These are phyloP conservation scores for Gymnocypris eckloni DNA, from an alignment of 2,797 vertebrate species.

Conservation along the genomic window DNA sequence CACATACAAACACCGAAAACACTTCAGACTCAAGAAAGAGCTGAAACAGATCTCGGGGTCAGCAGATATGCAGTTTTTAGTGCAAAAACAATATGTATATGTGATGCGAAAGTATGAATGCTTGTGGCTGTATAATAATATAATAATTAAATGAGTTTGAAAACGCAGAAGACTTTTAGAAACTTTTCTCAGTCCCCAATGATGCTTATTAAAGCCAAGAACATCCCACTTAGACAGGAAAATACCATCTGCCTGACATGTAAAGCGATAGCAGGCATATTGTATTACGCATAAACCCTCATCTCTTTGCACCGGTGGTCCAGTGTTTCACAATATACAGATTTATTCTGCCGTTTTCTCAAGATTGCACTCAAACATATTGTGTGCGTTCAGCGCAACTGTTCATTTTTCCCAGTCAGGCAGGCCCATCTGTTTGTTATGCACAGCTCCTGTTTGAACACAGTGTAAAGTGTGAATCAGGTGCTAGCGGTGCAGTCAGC, in stretches of 20 bases:
- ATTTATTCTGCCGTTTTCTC: conserved; percentile 16
- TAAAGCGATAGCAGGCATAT: neutral
- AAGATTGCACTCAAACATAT: conserved; percentile 18
- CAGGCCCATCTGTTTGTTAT: conserved; percentile 30
- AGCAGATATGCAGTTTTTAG: conserved; percentile 42
- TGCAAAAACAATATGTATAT: neutral
- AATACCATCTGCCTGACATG: neutral
- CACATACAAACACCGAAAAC: conserved; percentile 40
- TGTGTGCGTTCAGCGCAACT: neutral
- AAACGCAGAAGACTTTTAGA: neutral
- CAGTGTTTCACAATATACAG: conserved; percentile 23
- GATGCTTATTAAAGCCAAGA: neutral
- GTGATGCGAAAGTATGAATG: neutral
- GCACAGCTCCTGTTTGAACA: neutral
- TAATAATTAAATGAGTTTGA: neutral
- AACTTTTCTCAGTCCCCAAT: neutral
- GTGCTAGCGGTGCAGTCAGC: conserved; percentile 27
- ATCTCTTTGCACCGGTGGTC: conserved; percentile 34
- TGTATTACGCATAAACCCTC: neutral
- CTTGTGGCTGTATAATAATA: neutral
- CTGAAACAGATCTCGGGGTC: conserved; percentile 9
- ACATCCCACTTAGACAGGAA: neutral
- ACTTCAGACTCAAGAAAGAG: conserved; percentile 47
- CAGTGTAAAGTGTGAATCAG: conserved; percentile 2
- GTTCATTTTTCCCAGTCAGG: conserved; percentile 1